Conservation (phyloP, 2,113 vertebrate species). For the Tringa solitaria region DNA sequence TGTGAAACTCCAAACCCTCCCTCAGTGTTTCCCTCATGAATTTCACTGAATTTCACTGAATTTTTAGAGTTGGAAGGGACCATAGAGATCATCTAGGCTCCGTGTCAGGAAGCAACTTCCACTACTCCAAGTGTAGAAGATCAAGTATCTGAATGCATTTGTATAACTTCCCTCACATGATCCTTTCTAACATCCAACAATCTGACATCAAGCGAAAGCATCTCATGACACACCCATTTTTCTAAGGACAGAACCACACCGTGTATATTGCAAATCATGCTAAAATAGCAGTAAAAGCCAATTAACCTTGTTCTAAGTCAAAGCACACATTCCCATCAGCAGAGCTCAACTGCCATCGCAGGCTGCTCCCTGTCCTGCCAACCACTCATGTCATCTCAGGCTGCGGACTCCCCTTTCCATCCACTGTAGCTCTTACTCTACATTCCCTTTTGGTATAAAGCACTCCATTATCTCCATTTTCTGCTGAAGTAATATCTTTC, state of each 20-base stretch:
- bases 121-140: not conserved
- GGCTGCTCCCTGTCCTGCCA: not conserved
- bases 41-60: no score
- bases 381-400: not conserved
- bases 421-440: not conserved
- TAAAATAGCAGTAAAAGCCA: not conserved
- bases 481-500: not conserved
- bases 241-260: not conserved
- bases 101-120: not conserved
- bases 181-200: not conserved
- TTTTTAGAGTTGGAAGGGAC: no score
- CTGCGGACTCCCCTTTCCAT: not conserved
- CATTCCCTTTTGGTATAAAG: slow-evolving; percentile 5
- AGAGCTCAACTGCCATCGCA: not conserved
- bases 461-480: not conserved
- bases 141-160: not conserved
- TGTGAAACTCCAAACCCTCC: not conserved
- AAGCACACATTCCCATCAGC: not conserved
- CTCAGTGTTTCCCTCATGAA: not conserved
- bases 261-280: not conserved
- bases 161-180: not conserved
- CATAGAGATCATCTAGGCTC: no score
- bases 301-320: not conserved
- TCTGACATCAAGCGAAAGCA: not conserved
- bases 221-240: fast-evolving